Conservation (phyloP, 2,888 invertebrate genomes). For the Adela reaumurella region DNA sequence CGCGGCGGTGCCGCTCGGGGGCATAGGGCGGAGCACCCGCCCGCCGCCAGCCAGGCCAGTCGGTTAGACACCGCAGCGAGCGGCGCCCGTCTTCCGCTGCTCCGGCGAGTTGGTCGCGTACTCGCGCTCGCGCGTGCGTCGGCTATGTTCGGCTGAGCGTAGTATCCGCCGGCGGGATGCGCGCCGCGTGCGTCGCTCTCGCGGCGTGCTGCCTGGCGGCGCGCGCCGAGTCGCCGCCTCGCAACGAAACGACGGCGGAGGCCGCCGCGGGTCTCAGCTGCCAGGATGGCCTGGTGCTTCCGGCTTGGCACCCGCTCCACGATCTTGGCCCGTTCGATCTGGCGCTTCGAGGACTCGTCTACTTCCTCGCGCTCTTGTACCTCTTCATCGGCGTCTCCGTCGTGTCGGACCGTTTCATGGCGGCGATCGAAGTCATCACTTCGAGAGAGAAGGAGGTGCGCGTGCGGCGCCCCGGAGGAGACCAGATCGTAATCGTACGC, state of each 20-base stretch:
- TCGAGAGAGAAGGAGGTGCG: conserved; percentile 94
- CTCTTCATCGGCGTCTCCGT: conserved; percentile 99
- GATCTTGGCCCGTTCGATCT: conserved; percentile 74
- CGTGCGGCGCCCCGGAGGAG: conserved; percentile 84
- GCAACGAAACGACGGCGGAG: conserved; percentile 1
- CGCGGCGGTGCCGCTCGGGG: not conserved
- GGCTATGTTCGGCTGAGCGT: conserved; percentile 36
- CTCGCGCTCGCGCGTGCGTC: conserved; percentile 13
- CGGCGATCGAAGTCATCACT: conserved; percentile 98
- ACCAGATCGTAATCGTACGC: conserved; percentile 86
- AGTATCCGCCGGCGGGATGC: conserved; percentile 34
- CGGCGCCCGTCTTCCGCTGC: not conserved
- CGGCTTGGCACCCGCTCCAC: conserved; percentile 83
- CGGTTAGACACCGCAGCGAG: not conserved
- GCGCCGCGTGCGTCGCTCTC: conserved; percentile 48
- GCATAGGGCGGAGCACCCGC: not conserved
- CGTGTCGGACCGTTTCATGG: conserved; percentile 98
- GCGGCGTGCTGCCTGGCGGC: conserved; percentile 45
- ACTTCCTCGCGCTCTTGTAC: conserved; percentile 86
- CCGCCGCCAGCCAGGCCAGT: not conserved
- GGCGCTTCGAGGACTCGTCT: conserved; percentile 82
- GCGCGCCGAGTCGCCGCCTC: conserved; percentile 37
- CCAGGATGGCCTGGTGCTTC: conserved; percentile 80
- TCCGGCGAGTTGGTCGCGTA: conserved; percentile 20
- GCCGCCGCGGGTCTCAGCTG: conserved; percentile 56